Evolutionary conservation across 1,140 invertebrate genomes (phyloP), one percentile per base, ranked within the genome.

Genomic region (Plectrocnemia conspersa): DNA sequence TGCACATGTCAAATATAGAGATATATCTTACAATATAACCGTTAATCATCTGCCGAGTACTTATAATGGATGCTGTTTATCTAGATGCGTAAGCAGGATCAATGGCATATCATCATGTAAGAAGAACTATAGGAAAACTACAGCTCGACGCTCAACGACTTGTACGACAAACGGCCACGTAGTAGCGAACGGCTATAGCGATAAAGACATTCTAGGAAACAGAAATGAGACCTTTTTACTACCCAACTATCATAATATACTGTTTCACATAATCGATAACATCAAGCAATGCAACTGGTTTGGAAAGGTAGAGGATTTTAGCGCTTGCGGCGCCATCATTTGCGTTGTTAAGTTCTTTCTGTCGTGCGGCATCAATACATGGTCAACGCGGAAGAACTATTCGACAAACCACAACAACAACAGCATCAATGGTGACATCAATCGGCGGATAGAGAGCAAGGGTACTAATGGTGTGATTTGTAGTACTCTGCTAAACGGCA

Each of bases 1-100:
- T 44, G 79, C 81, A 32, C 82, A 84, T 61, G 73, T 82, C 48
- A 73, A 75, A 57, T 75, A 80, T 59, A 69, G 82, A 45, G 79
- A 82, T 40, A 42, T 35, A 15, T 48, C 49, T 11, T 41, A 35
- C 21, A 56, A 38, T 18, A 38, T 56, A 15, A 50, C 35, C 21
- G 46, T 59, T 13, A 52, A 50, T 18, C 54, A 56, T 25, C 23
- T 56, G 18, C 59, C 55, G 2, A 19, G 41, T 2, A 25, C 38
- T 2, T 19, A 52, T 10, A 58, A 55, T 46, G 52, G 47, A 19
- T 54, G 59, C 44, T 61, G 55, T 44, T 36, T 58, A 23, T 22
- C 52, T 24, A 54, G 56, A 48, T 61, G 59, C 23, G 24, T 38
- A 19, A 48, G 46, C 35, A 55, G 48, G 49, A 50, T 58, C 2